Conservation (phyloP, 2,113 vertebrate species). For the Rafetus swinhoei region DNA sequence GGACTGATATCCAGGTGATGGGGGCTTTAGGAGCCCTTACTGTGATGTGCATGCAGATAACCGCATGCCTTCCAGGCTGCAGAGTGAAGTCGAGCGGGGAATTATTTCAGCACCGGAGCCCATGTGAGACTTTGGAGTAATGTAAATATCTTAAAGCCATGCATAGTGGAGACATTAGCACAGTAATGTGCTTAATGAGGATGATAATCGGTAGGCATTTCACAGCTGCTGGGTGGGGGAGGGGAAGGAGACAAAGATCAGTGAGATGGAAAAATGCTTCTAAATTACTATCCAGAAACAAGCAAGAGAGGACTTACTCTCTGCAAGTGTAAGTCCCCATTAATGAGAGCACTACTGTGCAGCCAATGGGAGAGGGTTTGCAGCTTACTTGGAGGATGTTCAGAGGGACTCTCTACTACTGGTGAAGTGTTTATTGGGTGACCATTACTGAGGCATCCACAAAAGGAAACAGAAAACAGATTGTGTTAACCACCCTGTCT, state of each 20-base stretch:
- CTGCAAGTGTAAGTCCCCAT: neutral
- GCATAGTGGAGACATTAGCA: neutral
- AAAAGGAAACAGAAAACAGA: neutral
- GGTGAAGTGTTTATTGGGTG: neutral
- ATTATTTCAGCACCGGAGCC: neutral
- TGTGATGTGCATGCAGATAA: neutral
- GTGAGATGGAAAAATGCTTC: conserved; percentile 18
- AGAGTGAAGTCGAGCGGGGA: neutral
- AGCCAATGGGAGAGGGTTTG: neutral
- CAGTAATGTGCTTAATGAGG: conserved; percentile 7
- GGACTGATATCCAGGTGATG: neutral
- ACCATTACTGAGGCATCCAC: neutral
- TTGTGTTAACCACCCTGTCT: neutral
- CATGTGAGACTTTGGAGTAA: neutral
- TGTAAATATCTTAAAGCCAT: neutral
- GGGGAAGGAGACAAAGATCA: neutral
- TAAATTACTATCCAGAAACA: conserved; percentile 10
- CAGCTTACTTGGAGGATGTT: neutral
- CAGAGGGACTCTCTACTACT: neutral
- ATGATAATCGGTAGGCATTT: conserved; percentile 4
- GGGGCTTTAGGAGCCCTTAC: neutral
- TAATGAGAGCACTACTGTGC: neutral
- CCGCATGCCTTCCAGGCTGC: neutral
- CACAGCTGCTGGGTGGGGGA: conserved; percentile 22
- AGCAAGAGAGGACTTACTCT: neutral